These are phyloP conservation scores for Tolmerus cingulatus DNA, from an alignment of 2,888 invertebrate species.

Conservation along the genomic window DNA sequence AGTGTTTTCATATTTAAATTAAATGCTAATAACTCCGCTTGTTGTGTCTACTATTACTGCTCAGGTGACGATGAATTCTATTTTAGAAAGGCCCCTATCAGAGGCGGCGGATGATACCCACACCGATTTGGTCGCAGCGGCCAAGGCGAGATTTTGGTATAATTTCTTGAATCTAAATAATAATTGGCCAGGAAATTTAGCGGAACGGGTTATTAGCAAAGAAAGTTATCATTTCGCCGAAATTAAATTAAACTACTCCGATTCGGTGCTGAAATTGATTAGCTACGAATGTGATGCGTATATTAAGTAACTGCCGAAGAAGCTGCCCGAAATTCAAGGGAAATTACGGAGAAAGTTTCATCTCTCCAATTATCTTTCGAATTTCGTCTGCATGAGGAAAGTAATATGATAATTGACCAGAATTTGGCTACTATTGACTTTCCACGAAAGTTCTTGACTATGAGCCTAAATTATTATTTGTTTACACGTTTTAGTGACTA, in stretches of 20 bases:
- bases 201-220: background rate
- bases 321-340: background rate
- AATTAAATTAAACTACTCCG: background rate
- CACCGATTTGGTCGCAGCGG: background rate
- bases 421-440: background rate
- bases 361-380: background rate
- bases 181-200: background rate
- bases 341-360: background rate
- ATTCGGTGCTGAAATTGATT: background rate
- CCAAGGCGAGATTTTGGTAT: background rate
- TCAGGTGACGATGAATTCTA: background rate
- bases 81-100: background rate
- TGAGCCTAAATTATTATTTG: background rate
- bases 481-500: background rate
- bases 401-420: background rate
- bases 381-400: background rate
- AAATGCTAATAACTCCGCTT: background rate
- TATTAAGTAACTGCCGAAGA: background rate
- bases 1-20: slow-evolving; percentile 19
- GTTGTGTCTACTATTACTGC: background rate
- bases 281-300: background rate
- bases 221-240: background rate
- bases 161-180: background rate
- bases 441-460: background rate
- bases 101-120: background rate